Evolutionary conservation across 2,888 invertebrate genomes (phyloP), one percentile per base, ranked within the genome.

Genomic region (Poecilus cupreus): DNA sequence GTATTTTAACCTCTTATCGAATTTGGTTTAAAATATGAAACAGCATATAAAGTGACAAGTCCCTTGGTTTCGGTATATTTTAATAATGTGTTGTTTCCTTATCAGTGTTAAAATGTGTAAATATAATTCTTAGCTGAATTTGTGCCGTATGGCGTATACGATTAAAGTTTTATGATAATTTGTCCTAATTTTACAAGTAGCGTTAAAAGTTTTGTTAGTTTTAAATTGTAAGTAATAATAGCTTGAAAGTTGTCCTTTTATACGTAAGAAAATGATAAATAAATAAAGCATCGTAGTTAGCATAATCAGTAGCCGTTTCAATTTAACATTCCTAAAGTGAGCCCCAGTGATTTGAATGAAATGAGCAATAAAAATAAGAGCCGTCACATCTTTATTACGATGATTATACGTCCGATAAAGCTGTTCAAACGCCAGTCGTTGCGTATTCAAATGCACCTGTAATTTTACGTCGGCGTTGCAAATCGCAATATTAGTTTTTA

Each of bases 401-500:
- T 72, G 54, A 80, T 80, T 80, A 80, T 26, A 72, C 18, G 8
- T 18, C n/a, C 43, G 80, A 72, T 80, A 72, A 70, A 54, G 18
- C 46, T 24, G 49, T 22, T 46, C 57, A 72, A 72, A 70, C 79
- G 37, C 49, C 79, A 68, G 16, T 70, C 46, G 79, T 10, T 54
- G 51, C 39, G 80, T 79, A 79, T 80, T 80, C 72, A 80, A 80
- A 80, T 80, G 72, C 80, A 80, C 70, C 80, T 72, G 80, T 80
- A 80, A 80, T 80, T 80, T 80, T 22, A 32, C 32, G 43, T 75
- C 37, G 60, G 75, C 81, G 75, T 74, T 43, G 81, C 81, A 75
- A 81, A 81, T 81, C 81, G 74, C 74, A 64, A 75, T 81, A 74
- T 81, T 81, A 74, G 75, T 81, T 81, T 81, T 74, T 75, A 81